Percentiles rank a stretch among this genome's conserved stretches.
phyloP scores from a whole-genome alignment of 2,797 vertebrate species.

The Centroberyx gerrardi region DNA sequence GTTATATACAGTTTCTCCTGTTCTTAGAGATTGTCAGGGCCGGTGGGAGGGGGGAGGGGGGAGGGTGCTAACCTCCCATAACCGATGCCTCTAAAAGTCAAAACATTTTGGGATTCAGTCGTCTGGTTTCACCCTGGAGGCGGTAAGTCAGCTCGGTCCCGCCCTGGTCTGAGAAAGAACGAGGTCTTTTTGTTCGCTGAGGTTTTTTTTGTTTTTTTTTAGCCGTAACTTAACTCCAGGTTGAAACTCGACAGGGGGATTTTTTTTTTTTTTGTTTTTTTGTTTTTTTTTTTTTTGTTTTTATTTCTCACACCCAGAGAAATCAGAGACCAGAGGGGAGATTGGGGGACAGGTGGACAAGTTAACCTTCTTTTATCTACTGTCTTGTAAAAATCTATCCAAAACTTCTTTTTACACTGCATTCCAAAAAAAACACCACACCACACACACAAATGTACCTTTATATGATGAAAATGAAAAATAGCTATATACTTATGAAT shows the following conservation, averaged over 20 bases:
- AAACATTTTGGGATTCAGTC: slow-evolving; percentile 58
- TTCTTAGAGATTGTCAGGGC: slow-evolving; percentile 14
- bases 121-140: slow-evolving; percentile 74
- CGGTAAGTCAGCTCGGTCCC: slow-evolving; percentile 28
- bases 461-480: slow-evolving; percentile 68
- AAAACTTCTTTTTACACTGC: slow-evolving; percentile 65
- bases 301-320: slow-evolving; percentile 52
- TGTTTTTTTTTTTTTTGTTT: slow-evolving; percentile 11
- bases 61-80: slow-evolving; percentile 11
- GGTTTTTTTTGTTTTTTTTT: slow-evolving; percentile 37
- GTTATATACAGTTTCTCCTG: slow-evolving; percentile 4
- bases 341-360: slow-evolving; percentile 81
- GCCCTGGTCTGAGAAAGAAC: slow-evolving; percentile 59
- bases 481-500: slow-evolving; percentile 69
- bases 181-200: slow-evolving; percentile 37
- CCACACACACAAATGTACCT: slow-evolving; percentile 71
- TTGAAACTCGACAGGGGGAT: slow-evolving; percentile 64
- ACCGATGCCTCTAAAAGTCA: slow-evolving; percentile 23
- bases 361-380: slow-evolving; percentile 80
- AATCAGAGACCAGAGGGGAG: slow-evolving; percentile 71
- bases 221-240: slow-evolving; percentile 62
- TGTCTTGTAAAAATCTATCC: slow-evolving; percentile 68
- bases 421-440: slow-evolving; percentile 67
- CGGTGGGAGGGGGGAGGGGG: slow-evolving; percentile 7
- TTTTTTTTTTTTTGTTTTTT: slow-evolving; percentile 3